phyloP scores from a whole-genome alignment of 2,113 vertebrate genomes.

The Galeopterus variegatus region DNA sequence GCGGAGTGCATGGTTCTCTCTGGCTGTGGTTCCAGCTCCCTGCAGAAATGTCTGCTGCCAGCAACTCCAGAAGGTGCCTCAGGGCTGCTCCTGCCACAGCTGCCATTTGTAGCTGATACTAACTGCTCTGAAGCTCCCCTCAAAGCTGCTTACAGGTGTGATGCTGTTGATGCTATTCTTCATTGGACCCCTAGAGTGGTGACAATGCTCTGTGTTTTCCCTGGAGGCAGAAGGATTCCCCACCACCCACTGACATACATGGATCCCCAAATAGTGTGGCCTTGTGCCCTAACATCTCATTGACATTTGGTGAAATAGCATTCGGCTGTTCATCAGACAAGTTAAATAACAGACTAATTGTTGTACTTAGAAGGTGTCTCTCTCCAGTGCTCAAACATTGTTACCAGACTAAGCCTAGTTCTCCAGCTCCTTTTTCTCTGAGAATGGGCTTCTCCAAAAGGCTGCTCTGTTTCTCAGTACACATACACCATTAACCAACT shows the following conservation, averaged over 20 bases:
- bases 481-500: too few relatives aligned
- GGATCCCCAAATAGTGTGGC: background rate
- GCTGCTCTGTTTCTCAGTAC: background rate
- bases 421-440: background rate
- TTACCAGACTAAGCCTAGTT: background rate
- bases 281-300: background rate
- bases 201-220: background rate
- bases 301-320: background rate
- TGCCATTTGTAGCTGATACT: background rate
- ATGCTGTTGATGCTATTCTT: background rate
- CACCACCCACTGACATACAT: background rate
- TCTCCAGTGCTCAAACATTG: background rate
- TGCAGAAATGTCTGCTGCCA: background rate
- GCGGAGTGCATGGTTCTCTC: background rate
- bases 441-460: background rate
- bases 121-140: background rate
- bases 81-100: background rate
- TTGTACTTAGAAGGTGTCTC: background rate
- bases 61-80: accelerated
- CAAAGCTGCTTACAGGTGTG: background rate
- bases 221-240: background rate
- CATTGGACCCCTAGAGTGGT: accelerated
- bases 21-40: background rate
- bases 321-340: background rate
- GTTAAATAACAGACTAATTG: background rate